Conservation (phyloP, 92 coral and sea anemone species). For the Zoanthus sansibaricus region DNA sequence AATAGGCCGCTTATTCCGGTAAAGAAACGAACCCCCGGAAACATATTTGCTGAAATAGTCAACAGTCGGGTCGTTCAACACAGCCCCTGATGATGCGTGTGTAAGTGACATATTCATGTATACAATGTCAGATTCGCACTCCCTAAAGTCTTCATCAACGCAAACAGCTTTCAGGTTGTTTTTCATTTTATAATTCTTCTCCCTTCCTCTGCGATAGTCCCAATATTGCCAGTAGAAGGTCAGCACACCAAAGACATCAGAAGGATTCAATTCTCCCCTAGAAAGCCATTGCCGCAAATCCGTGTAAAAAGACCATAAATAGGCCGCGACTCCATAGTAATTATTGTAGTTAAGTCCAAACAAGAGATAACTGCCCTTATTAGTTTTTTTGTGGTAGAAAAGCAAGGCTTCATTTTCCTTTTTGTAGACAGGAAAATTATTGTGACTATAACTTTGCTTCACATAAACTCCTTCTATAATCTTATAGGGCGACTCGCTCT, state of each 20-base stretch:
- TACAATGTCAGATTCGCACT: constrained; percentile 78
- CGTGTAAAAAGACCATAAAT: background rate
- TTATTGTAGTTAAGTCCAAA: constrained; percentile 51
- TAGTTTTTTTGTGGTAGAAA: constrained; percentile 33
- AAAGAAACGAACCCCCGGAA: constrained; percentile 33
- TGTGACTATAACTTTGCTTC: constrained; percentile 56
- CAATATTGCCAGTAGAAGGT: too few species aligned
- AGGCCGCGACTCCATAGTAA: constrained; percentile 67
- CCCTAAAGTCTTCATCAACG: constrained; percentile 76
- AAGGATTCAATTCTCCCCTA: background rate
- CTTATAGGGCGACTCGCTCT: constrained; percentile 67
- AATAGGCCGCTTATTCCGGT: constrained; percentile 71
- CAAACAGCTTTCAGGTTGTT: constrained; percentile 72
- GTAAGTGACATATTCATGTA: constrained; percentile 63
- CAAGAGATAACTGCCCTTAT: constrained; percentile 29
- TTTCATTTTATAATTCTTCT: constrained; percentile 1
- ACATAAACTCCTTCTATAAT: constrained; percentile 73
- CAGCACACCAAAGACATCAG: too few species aligned
- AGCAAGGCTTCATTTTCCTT: constrained; percentile 59
- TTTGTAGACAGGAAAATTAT: constrained; percentile 74
- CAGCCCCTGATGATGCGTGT: constrained; percentile 28
- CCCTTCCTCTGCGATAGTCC: background rate
- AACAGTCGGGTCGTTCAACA: constrained; percentile 49
- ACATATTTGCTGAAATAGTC: constrained; percentile 65
- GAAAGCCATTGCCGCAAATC: background rate